Base-by-base conservation (phyloP, 2,113 vertebrate species). In the Rhabdomys dilectus region DNA sequence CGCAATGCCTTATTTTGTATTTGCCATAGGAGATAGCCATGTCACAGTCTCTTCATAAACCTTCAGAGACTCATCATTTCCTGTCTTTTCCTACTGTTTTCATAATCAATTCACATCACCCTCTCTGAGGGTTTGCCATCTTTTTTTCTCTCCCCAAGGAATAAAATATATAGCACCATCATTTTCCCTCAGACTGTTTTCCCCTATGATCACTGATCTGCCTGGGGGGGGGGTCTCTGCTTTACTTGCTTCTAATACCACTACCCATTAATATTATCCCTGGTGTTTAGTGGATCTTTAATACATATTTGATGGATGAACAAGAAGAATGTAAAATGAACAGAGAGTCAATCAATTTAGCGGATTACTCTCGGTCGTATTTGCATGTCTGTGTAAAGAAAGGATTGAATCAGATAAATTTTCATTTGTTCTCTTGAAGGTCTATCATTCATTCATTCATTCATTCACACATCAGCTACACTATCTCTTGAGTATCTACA, bases 221-320 rank as follows among this genome's bases (percentile, higher is more conserved):
- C 36, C 15, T 53, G 53, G 31, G 5, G 13, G 36, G 0, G 24
- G 26, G 4, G 0, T 22, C 80, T 70, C 53, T 87, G 10, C 11
- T n/a, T 95, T 34, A 39, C 56, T 62, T 70, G 75, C 56, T 85
- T 68, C 29, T 89, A 39, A 21, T 53, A 70, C 6, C 24, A 4
- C 15, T 17, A 70, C 62, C 56, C 84, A 24, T 36, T 91, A 90
- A 64, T 22, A 70, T 73, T 85, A 51, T 39, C 31, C 26, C 91
- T 76, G 16, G 34, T 81, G 84, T 36, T 42, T 66, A 62, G 11
- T 66, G 66, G 34, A 16, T 81, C 15, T 95, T 91, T 45, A 70
- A 90, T 78, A 95, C 70, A 81, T 92, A 70, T 64, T 29, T 72
- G 53, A 92, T 53, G 15, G 60, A 77, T 94, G 56, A 93, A 84